A percentile compares a stretch with the other conserved stretches of the same genome.
phyloP scores from a whole-genome alignment of 1,140 invertebrate genomes.

The Cepaea nemoralis region DNA sequence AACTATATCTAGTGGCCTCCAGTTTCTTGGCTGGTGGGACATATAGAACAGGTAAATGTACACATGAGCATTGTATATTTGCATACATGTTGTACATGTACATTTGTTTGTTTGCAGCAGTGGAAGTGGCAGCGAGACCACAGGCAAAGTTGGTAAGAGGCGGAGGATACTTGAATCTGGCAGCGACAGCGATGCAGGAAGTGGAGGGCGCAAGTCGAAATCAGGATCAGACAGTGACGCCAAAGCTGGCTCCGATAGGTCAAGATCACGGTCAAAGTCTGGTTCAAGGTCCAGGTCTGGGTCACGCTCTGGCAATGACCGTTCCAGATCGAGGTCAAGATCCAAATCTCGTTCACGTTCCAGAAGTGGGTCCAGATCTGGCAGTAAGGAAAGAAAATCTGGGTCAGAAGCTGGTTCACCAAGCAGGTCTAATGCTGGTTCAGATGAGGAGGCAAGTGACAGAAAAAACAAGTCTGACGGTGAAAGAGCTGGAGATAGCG shows the following conservation, averaged over 20 bases:
- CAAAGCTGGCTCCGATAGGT: background rate
- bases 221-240: constrained; percentile 47
- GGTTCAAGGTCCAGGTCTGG: constrained; percentile 54
- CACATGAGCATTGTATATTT: no score
- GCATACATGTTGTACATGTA: no score
- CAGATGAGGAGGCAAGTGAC: constrained; percentile 61
- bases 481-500: constrained; percentile 12
- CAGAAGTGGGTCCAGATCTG: constrained; percentile 58
- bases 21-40: background rate
- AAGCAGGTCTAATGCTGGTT: constrained; percentile 64
- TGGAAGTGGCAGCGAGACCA: constrained; percentile 73
- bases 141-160: constrained; percentile 67
- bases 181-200: constrained; percentile 62
- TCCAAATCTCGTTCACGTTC: constrained; percentile 56
- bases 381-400: constrained; percentile 47
- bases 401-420: constrained; percentile 68
- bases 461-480: constrained; percentile 34
- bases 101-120: constrained; percentile 70
- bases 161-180: constrained; percentile 71
- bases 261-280: constrained; percentile 47
- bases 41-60: no score
- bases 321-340: constrained; percentile 52
- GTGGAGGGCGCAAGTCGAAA: constrained; percentile 14
- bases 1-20: background rate
- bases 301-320: constrained; percentile 56